Conservation (phyloP, 2,888 invertebrate species). For the Mallateleia sp. region DNA sequence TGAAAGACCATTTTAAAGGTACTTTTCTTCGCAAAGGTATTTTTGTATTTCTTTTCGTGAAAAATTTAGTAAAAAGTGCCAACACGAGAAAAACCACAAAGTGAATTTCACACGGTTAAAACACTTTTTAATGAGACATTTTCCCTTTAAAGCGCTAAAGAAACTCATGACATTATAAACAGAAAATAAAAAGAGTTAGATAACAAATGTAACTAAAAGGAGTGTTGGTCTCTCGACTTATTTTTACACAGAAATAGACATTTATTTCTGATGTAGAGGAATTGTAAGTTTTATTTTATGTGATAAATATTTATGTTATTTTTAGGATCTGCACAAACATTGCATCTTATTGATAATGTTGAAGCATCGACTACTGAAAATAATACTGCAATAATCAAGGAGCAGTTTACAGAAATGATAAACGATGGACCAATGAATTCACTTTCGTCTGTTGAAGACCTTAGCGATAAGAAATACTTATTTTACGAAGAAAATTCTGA, state of each 20-base stretch:
- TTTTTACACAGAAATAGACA: neutral
- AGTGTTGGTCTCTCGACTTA: conserved; percentile 8
- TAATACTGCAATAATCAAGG: too few species aligned
- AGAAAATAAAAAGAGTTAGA: conserved; percentile 31
- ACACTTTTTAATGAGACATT: conserved; percentile 59
- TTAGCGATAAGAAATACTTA: too few species aligned
- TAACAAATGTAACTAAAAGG: conserved; percentile 38
- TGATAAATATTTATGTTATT: too few species aligned
- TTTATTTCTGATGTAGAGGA: neutral
- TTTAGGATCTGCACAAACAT: too few species aligned
- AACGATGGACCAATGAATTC: too few species aligned
- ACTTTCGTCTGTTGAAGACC: too few species aligned
- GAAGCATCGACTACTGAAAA: too few species aligned
- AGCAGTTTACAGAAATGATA: too few species aligned
- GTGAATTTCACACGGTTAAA: conserved; percentile 52
- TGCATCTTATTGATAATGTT: too few species aligned
- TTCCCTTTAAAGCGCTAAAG: conserved; percentile 38
- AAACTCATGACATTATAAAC: conserved; percentile 48
- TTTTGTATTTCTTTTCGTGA: conserved; percentile 45
- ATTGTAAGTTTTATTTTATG: neutral
- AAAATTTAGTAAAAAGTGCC: conserved; percentile 42
- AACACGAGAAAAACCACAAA: conserved; percentile 51
- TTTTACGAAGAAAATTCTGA: too few species aligned
- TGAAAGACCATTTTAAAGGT: conserved; percentile 20
- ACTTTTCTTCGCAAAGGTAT: conserved; percentile 2